Evolutionary conservation across 2,888 invertebrate species (phyloP), one percentile per base, ranked within the genome.

Genomic region (Rotaria magnacalcarata): DNA sequence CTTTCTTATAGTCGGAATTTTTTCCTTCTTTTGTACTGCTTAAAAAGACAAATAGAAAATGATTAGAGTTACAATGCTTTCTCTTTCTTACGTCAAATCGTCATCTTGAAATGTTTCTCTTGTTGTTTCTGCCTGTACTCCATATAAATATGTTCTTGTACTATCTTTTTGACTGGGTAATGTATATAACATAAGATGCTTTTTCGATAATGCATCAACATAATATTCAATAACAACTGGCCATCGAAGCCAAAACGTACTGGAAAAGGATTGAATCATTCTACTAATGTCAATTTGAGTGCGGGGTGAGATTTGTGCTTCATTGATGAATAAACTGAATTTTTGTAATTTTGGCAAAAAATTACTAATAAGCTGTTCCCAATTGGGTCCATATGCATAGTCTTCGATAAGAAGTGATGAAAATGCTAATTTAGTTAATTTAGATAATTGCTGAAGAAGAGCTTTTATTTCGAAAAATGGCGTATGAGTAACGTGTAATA

Each of bases 101-200:
- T 34, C 10, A 34, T 34, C 10, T 19, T 67, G 2, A 27, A 34
- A 16, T 19, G 5, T 34, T 7, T 67, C 34, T 34, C 5, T 34
- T 24, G 80, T n/a, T 47, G 80, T 10, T 41, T 80, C 1, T 80
- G 47, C n/a, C n/a, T 80, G 24, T 80, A 80, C n/a, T 11, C 47
- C 80, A 11, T 80, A 80, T 80, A 80, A 47, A n/a, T 80, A 47
- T 80, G 80, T 80, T 80, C 47, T 21, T n/a, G 47, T 11, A 47
- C 47, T 80, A 47, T 47, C 80, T n/a, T 80, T 80, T n/a, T 24
- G 80, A 43, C n/a, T 43, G 21, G 80, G 80, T 47, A 80, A 47
- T 80, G 80, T 80, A n/a, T 80, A 80, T n/a, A 80, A 80, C 47
- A 80, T 47, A 6, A 80, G 14, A 67, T 67, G 67, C n/a, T 34